Base-by-base conservation (phyloP, 2,888 invertebrate genomes). In the Ophioninae sp. region DNA sequence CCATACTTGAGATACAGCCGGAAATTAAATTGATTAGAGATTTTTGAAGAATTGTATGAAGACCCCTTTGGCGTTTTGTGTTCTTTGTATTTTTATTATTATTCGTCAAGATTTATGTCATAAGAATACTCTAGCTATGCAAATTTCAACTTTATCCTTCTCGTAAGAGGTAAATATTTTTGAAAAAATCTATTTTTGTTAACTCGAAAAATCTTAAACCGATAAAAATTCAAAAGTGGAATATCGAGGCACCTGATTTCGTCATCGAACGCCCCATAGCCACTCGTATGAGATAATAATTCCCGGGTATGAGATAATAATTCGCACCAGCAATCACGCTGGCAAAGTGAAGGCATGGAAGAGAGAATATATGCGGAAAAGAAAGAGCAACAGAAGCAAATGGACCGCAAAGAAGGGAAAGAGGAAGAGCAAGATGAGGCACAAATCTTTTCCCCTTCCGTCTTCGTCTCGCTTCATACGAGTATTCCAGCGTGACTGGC, bases 321-420 rank as follows among this genome's bases (percentile, higher is more conserved):
- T 86, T 86, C 78, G 75, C 80, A 82, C 84, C 80, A 63, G 85
- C 76, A 88, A 87, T 85, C 85, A 80, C 56, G 51, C 65, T 41
- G 56, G 67, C 63, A 61, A 73, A 59, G 65, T 65, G 72, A 74
- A 67, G 71, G 37, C n/a, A 74, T 77, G 71, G 61, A 71, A 72
- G 76, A 85, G 71, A 79, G 68, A 61, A 81, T 67, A 82, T 59
- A 79, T 67, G 75, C 67, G 79, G 79, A 68, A 79, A 76, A 77
- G 81, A 84, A 84, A 44, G 68, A 82, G 82, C 37, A 77, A 72
- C 69, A 58, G 71, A 74, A 72, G 76, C 73, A 81, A 82, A 84
- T 74, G 77, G 82, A 83, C 72, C 73, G 84, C 72, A 86, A 87
- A 84, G 87, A 87, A 85, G 85, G 71, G 82, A 81, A 77, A 81